Base-by-base conservation (phyloP, 2,888 invertebrate species). In the Drosophila acutilabella region DNA sequence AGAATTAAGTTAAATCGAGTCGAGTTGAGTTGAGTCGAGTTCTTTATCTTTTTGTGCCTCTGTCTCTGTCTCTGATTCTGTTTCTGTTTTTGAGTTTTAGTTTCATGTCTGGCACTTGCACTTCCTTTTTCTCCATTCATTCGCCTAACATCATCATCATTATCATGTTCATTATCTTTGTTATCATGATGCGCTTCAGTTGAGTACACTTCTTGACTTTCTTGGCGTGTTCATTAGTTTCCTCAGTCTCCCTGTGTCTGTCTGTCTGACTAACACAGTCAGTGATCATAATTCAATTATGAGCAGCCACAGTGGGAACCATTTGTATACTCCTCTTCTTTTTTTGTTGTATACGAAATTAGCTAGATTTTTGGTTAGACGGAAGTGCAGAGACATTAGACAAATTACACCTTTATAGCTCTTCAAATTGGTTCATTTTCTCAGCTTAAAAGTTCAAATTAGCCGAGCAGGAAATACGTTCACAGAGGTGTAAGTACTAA, bases 231-330 rank as follows among this genome's bases (percentile, higher is more conserved):
- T 82, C 83, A 82, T 81, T 86, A 86, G 77, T 59, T 70, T 51
- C 62, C 33, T 50, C 70, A 64, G 79, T 36, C 50, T 30, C 30
- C 8, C 30, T 50, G 68, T 57, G 71, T 38, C 50, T 50, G 68
- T 57, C 70, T 67, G 79, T 40, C 50, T 45, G 26, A 41, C 61
- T 53, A 74, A 76, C 85, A 80, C 74, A 77, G 71, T 88, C 80
- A 51, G 67, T 73, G 85, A 88, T 88, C 82, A 88, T 88, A 85
- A 83, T 83, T 88, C 77, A 83, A 83, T 88, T 83, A 88, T 77
- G 60, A 48, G 66, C 8, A 56, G 57, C 54, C 53, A 56, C 65
- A 74, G 68, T 68, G 65, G 60, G 64, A 62, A 68, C 26, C 13
- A 58, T 71, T 66, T 59, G 51, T 72, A 36, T 58, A 33, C 53